Evolutionary conservation across 1,140 invertebrate genomes (phyloP).

Genomic region (Watersipora subatra): DNA sequence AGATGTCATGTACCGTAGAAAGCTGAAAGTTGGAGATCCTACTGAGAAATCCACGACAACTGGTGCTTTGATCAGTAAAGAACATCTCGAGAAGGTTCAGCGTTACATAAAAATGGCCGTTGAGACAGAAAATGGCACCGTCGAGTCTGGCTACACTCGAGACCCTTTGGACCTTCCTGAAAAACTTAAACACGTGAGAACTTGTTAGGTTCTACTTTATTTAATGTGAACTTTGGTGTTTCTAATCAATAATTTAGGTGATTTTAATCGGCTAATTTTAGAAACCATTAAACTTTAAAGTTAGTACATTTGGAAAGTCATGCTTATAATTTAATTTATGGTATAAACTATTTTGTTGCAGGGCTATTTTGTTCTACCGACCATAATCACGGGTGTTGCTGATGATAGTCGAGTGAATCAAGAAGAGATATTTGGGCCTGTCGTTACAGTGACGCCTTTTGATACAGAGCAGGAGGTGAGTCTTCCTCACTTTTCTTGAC

Average conservation of each 20-base stretch:
- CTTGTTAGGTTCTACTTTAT: too few species aligned
- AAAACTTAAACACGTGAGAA: conserved; percentile 26
- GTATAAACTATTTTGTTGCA: too few species aligned
- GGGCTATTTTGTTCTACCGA: conserved; percentile 48
- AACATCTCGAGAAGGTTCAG: conserved; percentile 45
- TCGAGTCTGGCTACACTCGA: conserved; percentile 29
- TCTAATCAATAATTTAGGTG: too few species aligned
- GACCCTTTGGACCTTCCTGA: conserved; percentile 25
- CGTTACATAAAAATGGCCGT: conserved; percentile 37
- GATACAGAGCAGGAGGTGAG: conserved; percentile 41
- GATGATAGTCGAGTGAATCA: conserved; percentile 43
- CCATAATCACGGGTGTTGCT: conserved; percentile 41
- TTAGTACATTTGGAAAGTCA: too few species aligned
- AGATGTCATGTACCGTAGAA: too few species aligned
- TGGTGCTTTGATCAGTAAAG: conserved; percentile 45
- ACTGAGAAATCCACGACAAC: conserved; percentile 32
- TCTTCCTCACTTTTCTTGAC: too few species aligned
- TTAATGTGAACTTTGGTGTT: too few species aligned
- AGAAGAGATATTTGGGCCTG: conserved; percentile 52
- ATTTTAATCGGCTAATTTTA: too few species aligned
- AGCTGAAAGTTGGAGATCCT: conserved; percentile 45
- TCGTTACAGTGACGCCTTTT: conserved; percentile 46
- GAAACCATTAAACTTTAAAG: too few species aligned
- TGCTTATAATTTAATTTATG: too few species aligned
- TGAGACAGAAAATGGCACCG: conserved; percentile 25